Percentiles rank a stretch among this genome's conserved stretches.
phyloP scores from a whole-genome alignment of 2,797 vertebrate species.

The Champsocephalus esox region DNA sequence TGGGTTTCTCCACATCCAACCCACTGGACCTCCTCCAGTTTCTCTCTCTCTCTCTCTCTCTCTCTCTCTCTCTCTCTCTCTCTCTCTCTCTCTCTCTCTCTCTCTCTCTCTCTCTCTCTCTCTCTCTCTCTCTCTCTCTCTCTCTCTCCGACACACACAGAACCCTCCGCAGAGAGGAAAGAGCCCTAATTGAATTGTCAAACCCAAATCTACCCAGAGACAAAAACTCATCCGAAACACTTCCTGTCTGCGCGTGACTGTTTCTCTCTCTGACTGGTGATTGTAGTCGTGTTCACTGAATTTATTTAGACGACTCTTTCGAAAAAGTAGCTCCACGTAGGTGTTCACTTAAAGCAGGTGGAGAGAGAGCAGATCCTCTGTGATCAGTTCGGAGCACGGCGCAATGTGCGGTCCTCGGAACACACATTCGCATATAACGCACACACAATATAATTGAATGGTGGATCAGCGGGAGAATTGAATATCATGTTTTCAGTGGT shows the following conservation, averaged over 20 bases:
- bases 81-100: not conserved
- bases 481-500: too few relatives aligned
- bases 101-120: slow-evolving; percentile 19
- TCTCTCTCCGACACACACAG: slow-evolving; percentile 54
- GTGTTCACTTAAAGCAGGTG: slow-evolving; percentile 2
- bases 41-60: slow-evolving; percentile 7
- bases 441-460: too few relatives aligned
- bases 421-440: too few relatives aligned
- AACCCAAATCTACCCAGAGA: slow-evolving; percentile 62
- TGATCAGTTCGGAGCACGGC: too few relatives aligned
- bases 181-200: slow-evolving; percentile 74
- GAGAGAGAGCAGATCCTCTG: too few relatives aligned
- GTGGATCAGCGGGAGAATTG: too few relatives aligned
- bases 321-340: not conserved
- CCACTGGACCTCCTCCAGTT: slow-evolving; percentile 61
- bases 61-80: slow-evolving; percentile 15
- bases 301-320: not conserved
- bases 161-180: slow-evolving; percentile 63
- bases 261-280: slow-evolving; percentile 18
- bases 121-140: not conserved
- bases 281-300: too few relatives aligned
- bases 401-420: too few relatives aligned
- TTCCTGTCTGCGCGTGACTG: slow-evolving; percentile 18
- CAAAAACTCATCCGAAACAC: slow-evolving; percentile 49
- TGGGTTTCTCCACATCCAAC: slow-evolving; percentile 53